Base-by-base conservation (phyloP, 2,797 vertebrate genomes). In the Huso huso region DNA sequence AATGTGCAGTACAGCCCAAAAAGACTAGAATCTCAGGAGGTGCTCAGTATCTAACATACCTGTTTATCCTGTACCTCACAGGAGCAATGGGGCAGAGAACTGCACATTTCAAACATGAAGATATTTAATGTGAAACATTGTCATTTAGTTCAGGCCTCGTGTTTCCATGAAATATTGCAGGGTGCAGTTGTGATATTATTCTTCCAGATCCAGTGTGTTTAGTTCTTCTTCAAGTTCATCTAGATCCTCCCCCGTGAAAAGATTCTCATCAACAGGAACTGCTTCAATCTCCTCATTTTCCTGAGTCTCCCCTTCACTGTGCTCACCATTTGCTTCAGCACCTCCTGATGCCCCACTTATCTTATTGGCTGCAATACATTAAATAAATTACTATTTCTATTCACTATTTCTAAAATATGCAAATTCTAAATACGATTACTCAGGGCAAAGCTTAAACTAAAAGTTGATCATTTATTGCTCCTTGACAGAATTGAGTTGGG, bases 181-280 rank as follows among this genome's bases (percentile, higher is more conserved):
- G 79, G 75, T 83, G 72, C 52, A 37, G 65, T 71, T 48, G 7
- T 70, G 67, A 15, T 68, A 79, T 89, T 87, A 93, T 85, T 95
- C 94, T 66, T 96, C 95, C 86, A 99, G 80, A 66, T 89, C 92
- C 77, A 99, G 88, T 78, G 93, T 94, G 87, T 95, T 95, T 50
- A 99, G 86, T 76, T 98, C 96, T 81, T 99, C 96, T 75, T 99
- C 96, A 68, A 99, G 88, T 78, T 99, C 96, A 71, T 99, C 97
- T 78, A 99, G 86, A 77, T 99, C 97, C 85, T 99, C 97, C 18
- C 96, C 95, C 6, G 94, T 99, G 74, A 99, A 99, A 69, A 99
- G 92, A 78, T 99, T 99, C 83, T 99, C 97, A 63, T 99, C 97
- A 70, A 99, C 96, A 4, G 96, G 97, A 69, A 99, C 92, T 1